These are phyloP conservation scores for Adelognathus sp. DNA, from an alignment of 2,888 invertebrate genomes.

Conservation along the genomic window DNA sequence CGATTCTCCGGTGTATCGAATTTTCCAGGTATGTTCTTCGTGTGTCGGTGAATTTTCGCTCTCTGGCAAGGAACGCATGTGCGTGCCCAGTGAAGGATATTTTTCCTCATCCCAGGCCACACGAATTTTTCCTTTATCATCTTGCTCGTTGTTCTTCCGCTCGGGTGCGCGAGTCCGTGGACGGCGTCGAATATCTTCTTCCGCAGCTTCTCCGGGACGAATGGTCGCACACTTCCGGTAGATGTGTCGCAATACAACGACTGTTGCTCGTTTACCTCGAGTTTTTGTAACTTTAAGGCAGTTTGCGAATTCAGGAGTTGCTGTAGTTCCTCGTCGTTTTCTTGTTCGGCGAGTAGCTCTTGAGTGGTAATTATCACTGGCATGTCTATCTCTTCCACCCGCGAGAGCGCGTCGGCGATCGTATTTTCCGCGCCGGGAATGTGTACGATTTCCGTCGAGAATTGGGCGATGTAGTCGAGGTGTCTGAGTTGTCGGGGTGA, in stretches of 20 bases:
- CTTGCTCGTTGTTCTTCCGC: constrained; percentile 51
- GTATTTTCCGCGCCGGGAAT: constrained; percentile 56
- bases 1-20: constrained; percentile 60
- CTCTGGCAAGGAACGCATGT: constrained; percentile 70
- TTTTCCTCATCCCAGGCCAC: constrained; percentile 66
- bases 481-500: constrained; percentile 57
- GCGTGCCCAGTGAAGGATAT: constrained; percentile 66
- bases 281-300: constrained; percentile 18
- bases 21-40: constrained; percentile 50
- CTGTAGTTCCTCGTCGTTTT: constrained; percentile 45
- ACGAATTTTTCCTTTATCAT: constrained; percentile 61
- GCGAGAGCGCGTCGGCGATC: constrained; percentile 61
- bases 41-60: constrained; percentile 69
- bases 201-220: constrained; percentile 45
- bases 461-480: constrained; percentile 51
- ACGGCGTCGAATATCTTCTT: constrained; percentile 51
- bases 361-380: constrained; percentile 41
- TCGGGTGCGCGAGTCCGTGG: constrained; percentile 57
- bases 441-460: constrained; percentile 52
- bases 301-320: constrained; percentile 7
- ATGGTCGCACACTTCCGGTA: constrained; percentile 46
- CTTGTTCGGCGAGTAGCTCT: constrained; percentile 42
- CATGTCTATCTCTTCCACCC: constrained; percentile 49
- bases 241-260: constrained; percentile 50
- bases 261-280: neutral